Conservation (phyloP, 2,113 vertebrate species). For the Lophius piscatorius region DNA sequence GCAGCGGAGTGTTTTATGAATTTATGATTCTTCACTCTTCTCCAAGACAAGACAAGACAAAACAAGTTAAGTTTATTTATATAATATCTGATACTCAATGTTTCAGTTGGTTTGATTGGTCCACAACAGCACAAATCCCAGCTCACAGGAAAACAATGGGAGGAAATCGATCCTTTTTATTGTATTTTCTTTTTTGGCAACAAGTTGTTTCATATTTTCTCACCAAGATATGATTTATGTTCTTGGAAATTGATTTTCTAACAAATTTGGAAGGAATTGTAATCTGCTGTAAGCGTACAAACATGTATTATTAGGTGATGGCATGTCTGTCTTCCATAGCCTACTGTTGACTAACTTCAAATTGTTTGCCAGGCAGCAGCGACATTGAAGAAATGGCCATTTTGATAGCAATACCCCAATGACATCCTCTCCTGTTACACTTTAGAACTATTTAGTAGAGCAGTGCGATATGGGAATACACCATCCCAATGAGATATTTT, state of each 20-base stretch:
- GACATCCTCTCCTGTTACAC: no score
- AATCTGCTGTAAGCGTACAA: not conserved
- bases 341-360: not conserved
- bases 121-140: not conserved
- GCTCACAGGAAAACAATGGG: not conserved
- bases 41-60: no score
- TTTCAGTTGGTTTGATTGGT: not conserved
- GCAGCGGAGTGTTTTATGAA: not conserved
- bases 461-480: no score
- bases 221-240: not conserved
- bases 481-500: no score
- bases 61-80: not conserved
- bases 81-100: not conserved
- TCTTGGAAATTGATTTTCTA: not conserved
- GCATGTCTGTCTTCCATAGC: not conserved
- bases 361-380: no score
- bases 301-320: not conserved
- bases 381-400: no score
- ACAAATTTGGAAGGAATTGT: not conserved
- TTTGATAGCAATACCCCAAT: no score
- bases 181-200: constrained; percentile 1
- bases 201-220: not conserved
- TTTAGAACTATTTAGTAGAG: no score
- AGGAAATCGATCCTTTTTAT: not conserved
- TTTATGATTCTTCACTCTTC: not conserved